phyloP scores from a whole-genome alignment of 2,113 vertebrate genomes.

The Oophaga pumilio region DNA sequence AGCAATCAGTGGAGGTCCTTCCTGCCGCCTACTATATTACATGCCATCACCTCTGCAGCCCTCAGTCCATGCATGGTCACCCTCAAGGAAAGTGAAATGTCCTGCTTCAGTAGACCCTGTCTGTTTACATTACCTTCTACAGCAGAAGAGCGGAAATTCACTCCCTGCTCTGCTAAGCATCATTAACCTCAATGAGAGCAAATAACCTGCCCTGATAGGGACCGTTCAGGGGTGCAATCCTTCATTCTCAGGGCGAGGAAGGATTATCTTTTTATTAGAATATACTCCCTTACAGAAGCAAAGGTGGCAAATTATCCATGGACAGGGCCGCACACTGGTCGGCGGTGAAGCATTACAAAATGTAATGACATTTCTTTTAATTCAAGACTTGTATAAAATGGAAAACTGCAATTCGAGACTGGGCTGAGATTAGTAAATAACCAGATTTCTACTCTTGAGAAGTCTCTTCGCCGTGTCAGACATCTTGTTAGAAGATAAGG shows the following conservation, averaged over 20 bases:
- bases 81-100: conserved; percentile 6
- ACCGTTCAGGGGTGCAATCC: background rate
- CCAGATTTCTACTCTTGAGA: no score
- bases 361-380: no score
- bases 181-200: conserved; percentile 27
- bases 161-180: conserved; percentile 15
- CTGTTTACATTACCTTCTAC: conserved; percentile 12
- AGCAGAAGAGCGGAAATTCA: conserved; percentile 29
- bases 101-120: conserved; percentile 24
- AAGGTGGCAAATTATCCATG: background rate
- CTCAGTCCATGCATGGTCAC: conserved; percentile 12
- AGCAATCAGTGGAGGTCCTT: conserved; percentile 15
- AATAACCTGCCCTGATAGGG: conserved; percentile 7
- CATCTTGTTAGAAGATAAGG: no score
- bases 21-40: conserved; percentile 21
- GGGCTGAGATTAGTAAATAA: no score
- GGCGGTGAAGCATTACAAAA: no score
- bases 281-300: background rate
- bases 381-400: no score
- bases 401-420: no score
- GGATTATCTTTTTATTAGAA: conserved; percentile 18
- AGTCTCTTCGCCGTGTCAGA: no score
- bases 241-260: background rate
- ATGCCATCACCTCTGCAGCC: background rate
- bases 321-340: background rate